These are phyloP conservation scores for Chelonoidis abingdonii DNA, from an alignment of 2,113 vertebrate genomes.

Conservation along the genomic window DNA sequence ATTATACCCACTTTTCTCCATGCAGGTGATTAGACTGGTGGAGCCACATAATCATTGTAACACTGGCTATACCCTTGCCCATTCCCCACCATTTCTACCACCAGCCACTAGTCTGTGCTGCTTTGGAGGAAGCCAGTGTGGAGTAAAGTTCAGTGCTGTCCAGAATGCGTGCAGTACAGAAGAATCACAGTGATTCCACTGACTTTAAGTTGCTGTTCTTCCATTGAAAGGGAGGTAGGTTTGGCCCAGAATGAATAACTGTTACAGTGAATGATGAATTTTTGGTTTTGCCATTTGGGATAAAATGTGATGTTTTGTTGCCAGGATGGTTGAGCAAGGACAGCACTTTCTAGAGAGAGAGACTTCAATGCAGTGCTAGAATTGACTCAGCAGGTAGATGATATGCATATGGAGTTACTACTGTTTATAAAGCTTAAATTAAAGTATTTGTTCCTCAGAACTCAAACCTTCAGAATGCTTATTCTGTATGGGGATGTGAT, in stretches of 20 bases:
- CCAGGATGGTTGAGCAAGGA: background rate
- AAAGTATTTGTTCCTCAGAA: background rate
- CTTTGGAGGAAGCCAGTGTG: background rate
- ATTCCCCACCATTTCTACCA: background rate
- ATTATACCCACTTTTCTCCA: background rate
- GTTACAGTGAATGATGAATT: background rate
- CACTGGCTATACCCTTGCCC: background rate
- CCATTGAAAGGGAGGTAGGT: background rate
- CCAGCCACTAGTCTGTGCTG: background rate
- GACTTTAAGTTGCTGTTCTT: background rate
- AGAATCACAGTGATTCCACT: background rate
- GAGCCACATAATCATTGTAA: background rate
- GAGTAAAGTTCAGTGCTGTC: background rate
- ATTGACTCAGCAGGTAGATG: background rate
- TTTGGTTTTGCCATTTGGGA: background rate
- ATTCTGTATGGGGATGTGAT: background rate
- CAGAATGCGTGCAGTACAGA: background rate
- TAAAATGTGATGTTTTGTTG: background rate
- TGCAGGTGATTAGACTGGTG: background rate
- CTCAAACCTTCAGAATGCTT: background rate
- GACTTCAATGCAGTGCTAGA: background rate
- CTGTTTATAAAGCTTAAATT: background rate
- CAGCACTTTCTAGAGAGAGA: background rate
- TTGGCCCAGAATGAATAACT: background rate
- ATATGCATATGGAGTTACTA: background rate